A percentile compares a stretch with the other conserved stretches of the same genome.
phyloP scores from a whole-genome alignment of 2,113 vertebrate genomes.

The Paralichthys olivaceus region DNA sequence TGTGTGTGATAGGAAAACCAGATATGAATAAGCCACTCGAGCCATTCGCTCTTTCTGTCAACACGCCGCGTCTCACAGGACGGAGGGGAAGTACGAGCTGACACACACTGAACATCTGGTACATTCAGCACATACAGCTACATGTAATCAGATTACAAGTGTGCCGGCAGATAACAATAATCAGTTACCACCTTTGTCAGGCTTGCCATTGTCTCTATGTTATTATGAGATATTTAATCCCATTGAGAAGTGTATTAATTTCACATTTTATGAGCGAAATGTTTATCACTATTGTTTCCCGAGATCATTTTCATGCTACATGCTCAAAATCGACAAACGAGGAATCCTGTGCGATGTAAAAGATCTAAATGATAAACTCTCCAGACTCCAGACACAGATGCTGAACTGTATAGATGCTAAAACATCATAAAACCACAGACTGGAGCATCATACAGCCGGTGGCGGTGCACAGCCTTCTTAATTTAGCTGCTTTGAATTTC shows the following conservation, averaged over 20 bases:
- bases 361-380: conserved; percentile 16
- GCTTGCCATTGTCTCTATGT: background rate
- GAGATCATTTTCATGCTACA: background rate
- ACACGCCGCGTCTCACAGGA: conserved; percentile 17
- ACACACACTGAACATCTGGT: conserved; percentile 21
- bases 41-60: conserved; percentile 30
- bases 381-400: background rate
- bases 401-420: conserved; percentile 1
- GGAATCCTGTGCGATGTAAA: background rate
- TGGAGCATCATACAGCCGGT: background rate
- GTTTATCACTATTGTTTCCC: background rate
- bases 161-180: conserved; percentile 2
- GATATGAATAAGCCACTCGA: conserved; percentile 33
- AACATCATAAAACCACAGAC: conserved; percentile 13
- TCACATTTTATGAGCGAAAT: background rate
- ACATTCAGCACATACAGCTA: background rate
- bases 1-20: conserved; percentile 5
- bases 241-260: background rate
- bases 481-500: conserved; percentile 36
- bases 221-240: background rate
- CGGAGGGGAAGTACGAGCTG: background rate
- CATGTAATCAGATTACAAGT: conserved; percentile 25
- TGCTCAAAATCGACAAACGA: background rate
- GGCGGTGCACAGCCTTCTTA: conserved; percentile 10
- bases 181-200: background rate